Percentiles rank a stretch among this genome's conserved stretches.
Evolutionary conservation across 2,113 vertebrate species (phyloP).

Genomic region (human (Homo sapiens)): GRCh38 chr7:105011001-105011500

Average conservation of each 20-base stretch:
- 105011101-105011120: background rate
- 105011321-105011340: background rate
- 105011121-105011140: background rate
- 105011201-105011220: background rate
- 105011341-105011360: background rate
- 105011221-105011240: background rate
- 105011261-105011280: background rate
- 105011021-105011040: slow-evolving; percentile 8
- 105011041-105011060: background rate
- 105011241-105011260: background rate
- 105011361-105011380: background rate
- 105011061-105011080: background rate
- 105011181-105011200: background rate
- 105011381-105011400: background rate
- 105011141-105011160: slow-evolving; percentile 6
- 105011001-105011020: slow-evolving; percentile 31
- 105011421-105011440: background rate
- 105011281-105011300: slow-evolving; percentile 26
- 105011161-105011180: background rate
- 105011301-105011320: slow-evolving; percentile 15
- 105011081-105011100: background rate
- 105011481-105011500: background rate
- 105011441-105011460: background rate
- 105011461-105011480: background rate
- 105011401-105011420: background rate